phyloP scores from a whole-genome alignment of 2,113 vertebrate genomes.

The Natator depressus region DNA sequence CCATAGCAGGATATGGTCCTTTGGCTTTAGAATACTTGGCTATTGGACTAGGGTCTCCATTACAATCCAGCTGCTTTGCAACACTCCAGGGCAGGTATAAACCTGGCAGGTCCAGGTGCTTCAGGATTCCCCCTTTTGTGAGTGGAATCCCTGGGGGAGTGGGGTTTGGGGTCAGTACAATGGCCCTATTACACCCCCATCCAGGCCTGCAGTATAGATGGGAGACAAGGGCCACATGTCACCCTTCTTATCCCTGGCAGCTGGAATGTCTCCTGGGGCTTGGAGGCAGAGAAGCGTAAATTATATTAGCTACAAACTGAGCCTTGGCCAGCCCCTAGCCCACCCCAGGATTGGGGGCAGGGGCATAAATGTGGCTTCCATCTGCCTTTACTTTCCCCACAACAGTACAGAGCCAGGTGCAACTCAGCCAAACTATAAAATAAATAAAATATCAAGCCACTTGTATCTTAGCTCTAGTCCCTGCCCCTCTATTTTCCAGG shows the following conservation, averaged over 20 bases:
- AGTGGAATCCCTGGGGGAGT: not conserved
- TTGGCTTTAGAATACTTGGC: not conserved
- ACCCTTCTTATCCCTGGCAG: no score
- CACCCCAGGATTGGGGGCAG: not conserved
- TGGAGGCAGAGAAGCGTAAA: not conserved
- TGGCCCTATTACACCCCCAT: not conserved
- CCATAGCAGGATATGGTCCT: fast-evolving
- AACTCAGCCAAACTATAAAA: not conserved
- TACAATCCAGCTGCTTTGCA: not conserved
- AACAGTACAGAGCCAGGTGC: not conserved
- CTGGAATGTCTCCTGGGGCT: not conserved
- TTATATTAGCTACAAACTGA: not conserved
- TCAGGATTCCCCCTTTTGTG: not conserved
- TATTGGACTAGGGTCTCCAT: not conserved
- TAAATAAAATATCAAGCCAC: not conserved
- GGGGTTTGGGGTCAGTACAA: not conserved
- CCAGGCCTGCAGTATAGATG: not conserved
- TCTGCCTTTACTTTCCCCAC: not conserved
- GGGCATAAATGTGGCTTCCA: not conserved
- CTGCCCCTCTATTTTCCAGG: not conserved
- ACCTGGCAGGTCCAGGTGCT: not conserved
- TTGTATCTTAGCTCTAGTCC: not conserved
- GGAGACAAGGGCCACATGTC: not conserved
- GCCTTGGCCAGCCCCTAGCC: not conserved
- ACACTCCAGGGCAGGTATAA: fast-evolving